These are phyloP conservation scores for Kryptolebias ocellatus DNA, from an alignment of 2,797 vertebrate species.

Conservation along the genomic window DNA sequence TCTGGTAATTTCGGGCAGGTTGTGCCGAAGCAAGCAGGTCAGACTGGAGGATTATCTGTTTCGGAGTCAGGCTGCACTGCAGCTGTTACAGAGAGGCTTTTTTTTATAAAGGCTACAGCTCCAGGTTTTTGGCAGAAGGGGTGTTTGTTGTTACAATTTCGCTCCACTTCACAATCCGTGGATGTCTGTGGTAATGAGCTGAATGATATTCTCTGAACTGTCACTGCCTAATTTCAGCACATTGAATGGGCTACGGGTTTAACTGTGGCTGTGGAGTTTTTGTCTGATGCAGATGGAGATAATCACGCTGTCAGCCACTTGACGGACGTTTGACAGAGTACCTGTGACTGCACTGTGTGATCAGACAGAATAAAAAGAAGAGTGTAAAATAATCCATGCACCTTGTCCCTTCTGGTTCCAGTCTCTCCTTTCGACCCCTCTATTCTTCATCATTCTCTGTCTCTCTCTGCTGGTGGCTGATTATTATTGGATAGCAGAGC, in stretches of 20 bases:
- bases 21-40: constrained; percentile 24
- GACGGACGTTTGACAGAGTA: constrained; percentile 58
- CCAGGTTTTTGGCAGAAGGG: neutral
- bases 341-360: constrained; percentile 44
- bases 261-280: constrained; percentile 25
- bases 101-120: constrained; percentile 1
- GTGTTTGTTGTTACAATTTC: neutral
- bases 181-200: constrained; percentile 24
- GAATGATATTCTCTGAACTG: constrained; percentile 13
- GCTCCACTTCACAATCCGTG: constrained; percentile 14
- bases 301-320: constrained; percentile 41
- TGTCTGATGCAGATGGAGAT: constrained; percentile 35
- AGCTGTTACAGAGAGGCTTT: constrained; percentile 14
- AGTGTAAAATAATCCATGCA: constrained; percentile 39
- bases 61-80: constrained; percentile 24
- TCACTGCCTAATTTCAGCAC: constrained; percentile 36
- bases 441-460: constrained; percentile 48
- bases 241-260: constrained; percentile 19
- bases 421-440: constrained; percentile 10
- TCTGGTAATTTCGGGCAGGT: constrained; percentile 26
- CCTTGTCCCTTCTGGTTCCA: neutral
- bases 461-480: constrained; percentile 69
- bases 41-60: constrained; percentile 21
- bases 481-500: constrained; percentile 58
- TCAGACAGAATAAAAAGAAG: constrained; percentile 41